Base-by-base conservation (phyloP, 92 coral and sea anemone genomes). In the Porites evermanni region DNA sequence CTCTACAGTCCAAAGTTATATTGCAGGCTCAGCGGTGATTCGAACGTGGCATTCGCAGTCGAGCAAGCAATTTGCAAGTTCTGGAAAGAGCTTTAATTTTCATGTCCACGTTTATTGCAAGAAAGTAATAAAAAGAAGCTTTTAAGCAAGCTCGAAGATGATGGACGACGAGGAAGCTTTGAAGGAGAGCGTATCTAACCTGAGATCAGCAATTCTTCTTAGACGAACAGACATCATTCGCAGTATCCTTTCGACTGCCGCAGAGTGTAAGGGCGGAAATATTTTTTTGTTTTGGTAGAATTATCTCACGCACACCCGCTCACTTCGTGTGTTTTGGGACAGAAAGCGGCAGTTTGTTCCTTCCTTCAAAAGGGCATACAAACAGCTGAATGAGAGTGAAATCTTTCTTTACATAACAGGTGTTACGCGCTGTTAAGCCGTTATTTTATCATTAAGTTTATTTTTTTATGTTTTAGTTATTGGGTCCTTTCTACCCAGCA, bases 161-260 rank as follows among this genome's bases (percentile, higher is more conserved):
- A 97, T 97, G 99, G 98, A 95, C 90, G 99, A 97, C 72, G 99
- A 97, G 70, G 96, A 86, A 75, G 96, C 98, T 1, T 64, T 97
- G 71, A 94, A 93, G 71, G 99, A 97, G 60, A 97, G 99, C 75
- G 98, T 95, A 10, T 91, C 95, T 6, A 97, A 93, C 67, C 93
- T 97, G 56, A 93, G 94, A 56, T 89, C 96, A 38, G 98, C 99
- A 24, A 93, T 97, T 75, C 89, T 97, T 69, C 84, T 97, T 51
- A 91, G 98, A 50, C 89, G 99, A 84, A 91, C 99, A 44, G 99
- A 97, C 70, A 97, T 97, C 59, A 86, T 97, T 10, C 88, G 99
- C 29, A 95, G 99, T 64, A 97, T 97, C 14, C 91, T 97, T 0
- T 93, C 99, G 7, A 97, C 99, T 2, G 99, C 99, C 18, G 98